phyloP scores from a whole-genome alignment of 2,113 vertebrate species.

The Onychostruthus taczanowskii region DNA sequence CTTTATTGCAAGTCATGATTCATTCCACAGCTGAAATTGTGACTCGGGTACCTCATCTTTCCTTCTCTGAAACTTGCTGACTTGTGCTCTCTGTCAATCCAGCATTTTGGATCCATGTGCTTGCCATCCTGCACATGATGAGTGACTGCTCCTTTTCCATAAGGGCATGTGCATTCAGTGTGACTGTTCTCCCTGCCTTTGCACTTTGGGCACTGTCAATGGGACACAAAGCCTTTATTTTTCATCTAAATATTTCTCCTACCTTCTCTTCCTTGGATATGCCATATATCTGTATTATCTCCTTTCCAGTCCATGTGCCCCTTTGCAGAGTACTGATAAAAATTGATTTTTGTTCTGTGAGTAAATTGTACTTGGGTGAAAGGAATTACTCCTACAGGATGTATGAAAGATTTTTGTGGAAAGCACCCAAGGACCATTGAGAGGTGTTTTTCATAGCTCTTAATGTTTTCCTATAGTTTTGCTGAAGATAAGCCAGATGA shows the following conservation, averaged over 20 bases:
- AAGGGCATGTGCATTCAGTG: not conserved
- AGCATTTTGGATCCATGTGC: not conserved
- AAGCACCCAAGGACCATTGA: not conserved
- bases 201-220: not conserved
- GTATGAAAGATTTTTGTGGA: not conserved
- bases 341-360: constrained; percentile 19
- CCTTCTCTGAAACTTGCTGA: not conserved
- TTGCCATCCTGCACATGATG: not conserved
- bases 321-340: not conserved
- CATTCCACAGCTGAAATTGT: not conserved
- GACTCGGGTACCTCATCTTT: not conserved
- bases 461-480: not conserved
- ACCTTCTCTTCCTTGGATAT: not conserved
- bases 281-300: not conserved
- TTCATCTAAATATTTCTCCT: not conserved
- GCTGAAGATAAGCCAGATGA: not conserved
- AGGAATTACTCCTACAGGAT: not conserved
- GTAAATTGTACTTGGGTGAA: not conserved
- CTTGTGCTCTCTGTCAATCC: not conserved
- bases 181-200: not conserved
- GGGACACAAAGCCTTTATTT: not conserved
- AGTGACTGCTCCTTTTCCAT: not conserved
- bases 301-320: not conserved
- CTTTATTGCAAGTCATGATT: not conserved
- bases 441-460: not conserved